These are phyloP conservation scores for Sarotherodon lohbergeri DNA, from an alignment of 2,113 vertebrate species.

Conservation along the genomic window DNA sequence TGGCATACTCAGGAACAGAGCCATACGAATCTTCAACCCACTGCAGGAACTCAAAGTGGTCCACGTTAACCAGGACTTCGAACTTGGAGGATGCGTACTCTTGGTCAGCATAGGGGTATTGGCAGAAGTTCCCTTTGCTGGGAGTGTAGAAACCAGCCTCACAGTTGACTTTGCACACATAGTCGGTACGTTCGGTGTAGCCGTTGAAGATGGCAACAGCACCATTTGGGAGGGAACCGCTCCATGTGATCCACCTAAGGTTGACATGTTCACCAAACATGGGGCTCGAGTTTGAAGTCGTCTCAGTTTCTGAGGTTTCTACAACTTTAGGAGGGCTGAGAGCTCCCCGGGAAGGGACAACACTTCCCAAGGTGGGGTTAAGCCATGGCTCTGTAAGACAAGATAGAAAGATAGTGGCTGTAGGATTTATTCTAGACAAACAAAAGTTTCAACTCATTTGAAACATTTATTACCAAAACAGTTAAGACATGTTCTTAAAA, in stretches of 20 bases:
- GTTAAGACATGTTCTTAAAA: neutral
- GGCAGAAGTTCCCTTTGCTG: conserved; percentile 56
- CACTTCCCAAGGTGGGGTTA: conserved; percentile 36
- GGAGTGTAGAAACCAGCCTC: conserved; percentile 69
- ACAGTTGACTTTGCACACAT: conserved; percentile 70
- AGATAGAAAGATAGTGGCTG: neutral
- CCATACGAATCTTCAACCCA: conserved; percentile 69
- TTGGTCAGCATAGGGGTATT: conserved; percentile 60
- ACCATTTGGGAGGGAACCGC: conserved; percentile 53
- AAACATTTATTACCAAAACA: neutral
- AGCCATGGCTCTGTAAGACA: conserved; percentile 27
- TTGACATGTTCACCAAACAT: conserved; percentile 63
- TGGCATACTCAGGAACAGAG: conserved; percentile 45
- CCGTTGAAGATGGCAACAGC: conserved; percentile 72
- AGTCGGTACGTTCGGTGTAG: conserved; percentile 69
- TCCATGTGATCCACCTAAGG: conserved; percentile 67
- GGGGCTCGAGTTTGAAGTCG: neutral
- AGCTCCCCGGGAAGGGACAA: conserved; percentile 42
- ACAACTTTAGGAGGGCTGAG: neutral
- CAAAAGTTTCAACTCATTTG: neutral
- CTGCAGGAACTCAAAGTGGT: conserved; percentile 72
- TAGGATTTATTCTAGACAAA: neutral
- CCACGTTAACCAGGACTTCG: conserved; percentile 67
- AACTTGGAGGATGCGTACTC: conserved; percentile 63
- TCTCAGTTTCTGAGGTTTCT: neutral